Base-by-base conservation (phyloP, 2,113 vertebrate species). In the Cynopterus brachyotis region DNA sequence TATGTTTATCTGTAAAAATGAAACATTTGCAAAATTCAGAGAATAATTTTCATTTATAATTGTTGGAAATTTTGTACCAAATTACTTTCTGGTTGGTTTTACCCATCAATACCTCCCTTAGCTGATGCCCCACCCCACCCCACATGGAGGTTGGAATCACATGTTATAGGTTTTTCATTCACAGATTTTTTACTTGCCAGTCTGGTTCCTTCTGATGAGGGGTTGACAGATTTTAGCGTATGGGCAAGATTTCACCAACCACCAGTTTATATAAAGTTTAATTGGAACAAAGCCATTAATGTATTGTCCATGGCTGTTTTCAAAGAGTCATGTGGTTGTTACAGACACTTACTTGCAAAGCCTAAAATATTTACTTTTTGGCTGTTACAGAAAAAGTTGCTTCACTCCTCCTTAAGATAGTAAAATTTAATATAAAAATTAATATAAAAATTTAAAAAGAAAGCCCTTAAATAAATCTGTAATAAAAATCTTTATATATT, bases 371-470 rank as follows among this genome's bases (percentile, higher is more conserved):
- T 92, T 85, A 60, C 45, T 67, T 0, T 60, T 40, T 93, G 22
- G 4, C 76, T 13, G 91, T 88, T 53, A 62, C 16, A 70, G 42
- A 72, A 79, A 84, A 53, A 60, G 40, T 91, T 95, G 92, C n/a
- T 55, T 91, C 32, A 86, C 6, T 37, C 10, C 30, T 85, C 8
- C 66, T 76, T 82, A 87, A 96, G 76, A 53, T 84, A 28, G 42
- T 89, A 80, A 92, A 93, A 80, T n/a, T n/a, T n/a, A n/a, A n/a
- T n/a, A n/a, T n/a, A n/a, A 80, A 96, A 91, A n/a, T 79, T 72
- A 90, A 62, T 86, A 24, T 11, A 76, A 94, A 73, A 57, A 9
- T 73, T 96, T 57, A 80, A n/a, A 85, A 89, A 75, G 47, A 55
- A 50, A 57, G 28, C 2, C 5, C 15, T 94, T 76, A 50, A 57